Evolutionary conservation across 2,888 invertebrate genomes (phyloP), one percentile per base, ranked within the genome.

Genomic region (Habrosyne pyritoides): DNA sequence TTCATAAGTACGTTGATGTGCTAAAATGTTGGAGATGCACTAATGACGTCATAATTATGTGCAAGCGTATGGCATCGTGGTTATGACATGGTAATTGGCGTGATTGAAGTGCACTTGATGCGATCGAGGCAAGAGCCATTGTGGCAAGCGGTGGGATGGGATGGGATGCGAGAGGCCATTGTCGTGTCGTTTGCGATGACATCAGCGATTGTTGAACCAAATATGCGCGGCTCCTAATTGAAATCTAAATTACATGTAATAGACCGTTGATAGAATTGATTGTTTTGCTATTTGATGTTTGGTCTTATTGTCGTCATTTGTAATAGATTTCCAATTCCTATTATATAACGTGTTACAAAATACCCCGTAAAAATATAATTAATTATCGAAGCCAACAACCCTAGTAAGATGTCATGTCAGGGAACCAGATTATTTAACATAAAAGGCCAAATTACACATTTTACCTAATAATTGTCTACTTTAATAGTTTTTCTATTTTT

Each of bases 151-250:
- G 21, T 10, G n/a, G 18, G 63, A 55, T 50, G 12, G 30, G 63
- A 55, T 47, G 22, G 55, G 46, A 33, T 47, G 54, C n/a, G n/a
- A n/a, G n/a, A n/a, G 46, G 50, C 61, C 55, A 62, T 62, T 60
- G 56, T 63, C 50, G 61, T 59, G 55, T 52, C 36, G 47, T 49
- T 46, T 57, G 53, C 47, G 72, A 58, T 81, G 81, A 81, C 80
- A 75, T 83, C 83, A 80, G 79, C 79, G 75, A 77, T 73, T 78
- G 75, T 72, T 79, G 65, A 75, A 64, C 70, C 55, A 63, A 72
- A 73, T 71, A 75, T 75, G 73, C 70, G 60, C 57, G 57, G 57
- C 57, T 57, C 59, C 61, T 63, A 64, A 61, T 64, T 53, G 48
- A 36, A 14, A 56, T 50, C 21, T 26, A 52, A 52, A 49, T 51